Evolutionary conservation across 1,140 invertebrate species (phyloP), one percentile per base, ranked within the genome.

Genomic region (Drosophila pallidifrons): DNA sequence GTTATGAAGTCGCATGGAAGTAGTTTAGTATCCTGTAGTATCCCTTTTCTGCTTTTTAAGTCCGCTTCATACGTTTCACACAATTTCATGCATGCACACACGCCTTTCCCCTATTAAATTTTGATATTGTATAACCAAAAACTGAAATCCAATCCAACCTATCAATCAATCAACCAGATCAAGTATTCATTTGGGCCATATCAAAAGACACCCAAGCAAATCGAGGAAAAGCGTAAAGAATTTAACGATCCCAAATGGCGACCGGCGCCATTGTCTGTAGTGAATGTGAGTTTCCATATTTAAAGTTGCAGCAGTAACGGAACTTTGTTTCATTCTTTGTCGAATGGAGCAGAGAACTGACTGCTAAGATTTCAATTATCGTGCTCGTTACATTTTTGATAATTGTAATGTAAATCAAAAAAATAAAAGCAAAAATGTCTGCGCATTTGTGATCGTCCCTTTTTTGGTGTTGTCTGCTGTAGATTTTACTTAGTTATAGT

Each of bases 171-270:
- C 41, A 43, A 90, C 57, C 77, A 95, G 94, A 95, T 95, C 91
- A 95, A 94, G 90, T 95, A 95, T 93, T 93, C 93, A 81, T 95
- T 95, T 93, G 91, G 93, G 92, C 93, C 93, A 88, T 95, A 94
- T 91, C 94, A 95, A 93, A 92, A 93, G 72, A 94, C 94, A 59
- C 93, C 93, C 85, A 92, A 93, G 79, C 92, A 94, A 87, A 91
- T 94, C 63, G 92, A 93, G 77, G 92, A 88, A 72, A 93, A 93
- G 82, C 93, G 94, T 90, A 92, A 93, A 90, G 92, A 93, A 83
- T 82, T 93, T 60, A 94, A 94, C 92, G 93, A 95, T 89, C 94
- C 94, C 60, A 94, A 94, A 68, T 95, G 93, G 93, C 93, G 93
- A 70, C 94, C 94, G 64, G 92, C 94, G 85, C 95, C 95, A 78